A percentile compares a stretch with the other conserved stretches of the same genome.
These are phyloP conservation scores for Emydocephalus ijimae DNA, from an alignment of 2,113 vertebrate genomes.

Conservation along the genomic window DNA sequence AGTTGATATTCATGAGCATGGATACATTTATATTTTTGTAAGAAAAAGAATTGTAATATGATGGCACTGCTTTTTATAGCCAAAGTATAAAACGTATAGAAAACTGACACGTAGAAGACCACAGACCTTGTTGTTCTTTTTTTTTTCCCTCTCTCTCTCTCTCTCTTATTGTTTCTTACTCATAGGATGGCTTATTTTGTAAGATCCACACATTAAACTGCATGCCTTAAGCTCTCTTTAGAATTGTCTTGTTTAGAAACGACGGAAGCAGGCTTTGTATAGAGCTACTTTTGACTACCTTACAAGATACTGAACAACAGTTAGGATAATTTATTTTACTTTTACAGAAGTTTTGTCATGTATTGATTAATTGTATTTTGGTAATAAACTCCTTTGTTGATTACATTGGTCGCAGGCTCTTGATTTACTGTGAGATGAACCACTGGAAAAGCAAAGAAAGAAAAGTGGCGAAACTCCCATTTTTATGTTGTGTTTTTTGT, in stretches of 20 bases:
- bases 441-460: not conserved
- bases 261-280: conserved; percentile 63
- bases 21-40: conserved; percentile 82
- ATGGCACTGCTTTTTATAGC: conserved; percentile 75
- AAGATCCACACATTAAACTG: conserved; percentile 69
- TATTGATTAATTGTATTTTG: conserved; percentile 93
- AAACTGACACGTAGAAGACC: conserved; percentile 72
- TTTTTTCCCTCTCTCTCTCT: conserved; percentile 8
- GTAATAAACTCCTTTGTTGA: conserved; percentile 88
- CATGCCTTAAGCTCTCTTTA: conserved; percentile 75
- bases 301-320: conserved; percentile 76
- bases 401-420: conserved; percentile 49
- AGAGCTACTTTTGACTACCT: conserved; percentile 71
- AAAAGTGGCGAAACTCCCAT: not conserved
- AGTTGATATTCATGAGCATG: conserved; percentile 77
- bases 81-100: conserved; percentile 71
- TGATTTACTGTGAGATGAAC: not conserved
- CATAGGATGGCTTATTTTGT: conserved; percentile 72
- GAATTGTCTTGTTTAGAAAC: conserved; percentile 62
- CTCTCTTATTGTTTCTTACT: conserved; percentile 65
- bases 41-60: conserved; percentile 79
- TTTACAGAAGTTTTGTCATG: conserved; percentile 81
- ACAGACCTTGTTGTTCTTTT: conserved; percentile 22
- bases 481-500: not conserved
- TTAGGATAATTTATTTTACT: conserved; percentile 92